Conservation (phyloP, 2,888 invertebrate species). For the Oasisia sp. region DNA sequence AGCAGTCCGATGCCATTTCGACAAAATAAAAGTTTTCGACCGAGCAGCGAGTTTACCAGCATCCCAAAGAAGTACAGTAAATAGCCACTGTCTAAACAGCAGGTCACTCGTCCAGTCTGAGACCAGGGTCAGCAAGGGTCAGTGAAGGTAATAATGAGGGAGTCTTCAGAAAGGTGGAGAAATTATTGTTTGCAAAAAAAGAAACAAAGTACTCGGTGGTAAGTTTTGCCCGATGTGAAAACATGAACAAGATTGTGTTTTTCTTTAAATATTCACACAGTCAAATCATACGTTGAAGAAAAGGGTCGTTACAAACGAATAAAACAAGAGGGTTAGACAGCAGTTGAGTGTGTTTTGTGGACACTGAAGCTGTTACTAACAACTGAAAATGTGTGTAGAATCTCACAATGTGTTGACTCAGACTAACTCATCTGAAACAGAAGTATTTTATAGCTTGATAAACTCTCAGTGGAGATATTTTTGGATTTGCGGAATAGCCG, state of each 20-base stretch:
- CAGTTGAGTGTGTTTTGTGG: not conserved
- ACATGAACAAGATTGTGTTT: not conserved
- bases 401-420: too few species aligned
- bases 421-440: too few species aligned
- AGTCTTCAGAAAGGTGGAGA: not conserved
- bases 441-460: too few species aligned
- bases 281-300: not conserved
- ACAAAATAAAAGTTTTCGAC: conserved; percentile 13
- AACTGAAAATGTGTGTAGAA: too few species aligned
- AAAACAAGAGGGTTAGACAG: not conserved
- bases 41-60: conserved; percentile 21
- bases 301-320: not conserved
- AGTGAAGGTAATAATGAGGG: not conserved
- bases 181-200: not conserved
- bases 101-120: not conserved
- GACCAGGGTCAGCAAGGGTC: too few species aligned
- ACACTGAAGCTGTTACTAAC: not conserved
- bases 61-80: not conserved
- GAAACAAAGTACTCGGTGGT: not conserved
- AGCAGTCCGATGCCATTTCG: conserved; percentile 19
- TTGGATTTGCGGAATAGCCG: too few species aligned
- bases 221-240: not conserved
- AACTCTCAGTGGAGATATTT: too few species aligned
- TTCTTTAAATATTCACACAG: not conserved
- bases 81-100: not conserved